Evolutionary conservation across 1,140 invertebrate genomes (phyloP).

Genomic region (Achatina immaculata): DNA sequence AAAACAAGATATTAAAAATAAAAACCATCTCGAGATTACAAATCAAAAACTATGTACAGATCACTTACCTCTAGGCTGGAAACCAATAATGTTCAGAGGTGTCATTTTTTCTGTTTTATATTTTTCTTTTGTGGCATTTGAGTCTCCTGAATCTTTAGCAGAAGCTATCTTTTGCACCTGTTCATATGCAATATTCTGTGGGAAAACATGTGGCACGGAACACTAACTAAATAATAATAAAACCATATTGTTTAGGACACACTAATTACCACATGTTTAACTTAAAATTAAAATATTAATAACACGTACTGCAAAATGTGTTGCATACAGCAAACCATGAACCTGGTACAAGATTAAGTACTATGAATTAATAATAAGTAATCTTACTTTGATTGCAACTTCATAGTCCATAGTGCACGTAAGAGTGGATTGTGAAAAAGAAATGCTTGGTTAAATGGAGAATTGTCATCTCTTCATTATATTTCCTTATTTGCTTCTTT

Average conservation of each 20-base stretch:
- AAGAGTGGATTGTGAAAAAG: no score
- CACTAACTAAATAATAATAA: not conserved
- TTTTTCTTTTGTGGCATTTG: not conserved
- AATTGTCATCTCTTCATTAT: no score
- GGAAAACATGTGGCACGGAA: not conserved
- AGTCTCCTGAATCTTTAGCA: not conserved
- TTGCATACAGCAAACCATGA: no score
- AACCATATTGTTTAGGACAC: not conserved
- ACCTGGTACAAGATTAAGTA: no score
- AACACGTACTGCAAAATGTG: no score
- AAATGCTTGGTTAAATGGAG: no score
- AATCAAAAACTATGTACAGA: not conserved
- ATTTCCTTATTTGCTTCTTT: no score
- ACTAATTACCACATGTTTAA: not conserved
- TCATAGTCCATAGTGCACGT: no score
- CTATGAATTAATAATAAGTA: no score
- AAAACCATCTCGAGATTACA: not conserved
- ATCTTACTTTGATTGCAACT: no score
- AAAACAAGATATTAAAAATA: not conserved
- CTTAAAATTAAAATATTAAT: no score
- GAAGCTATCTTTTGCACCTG: not conserved
- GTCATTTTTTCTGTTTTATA: slow-evolving; percentile 7
- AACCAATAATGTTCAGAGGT: slow-evolving; percentile 15
- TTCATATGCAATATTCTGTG: slow-evolving; percentile 23
- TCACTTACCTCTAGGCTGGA: slow-evolving; percentile 11